Percentiles rank a stretch among this genome's conserved stretches.
These are phyloP conservation scores for Cromileptes altivelis DNA, from an alignment of 2,113 vertebrate genomes.

Conservation along the genomic window DNA sequence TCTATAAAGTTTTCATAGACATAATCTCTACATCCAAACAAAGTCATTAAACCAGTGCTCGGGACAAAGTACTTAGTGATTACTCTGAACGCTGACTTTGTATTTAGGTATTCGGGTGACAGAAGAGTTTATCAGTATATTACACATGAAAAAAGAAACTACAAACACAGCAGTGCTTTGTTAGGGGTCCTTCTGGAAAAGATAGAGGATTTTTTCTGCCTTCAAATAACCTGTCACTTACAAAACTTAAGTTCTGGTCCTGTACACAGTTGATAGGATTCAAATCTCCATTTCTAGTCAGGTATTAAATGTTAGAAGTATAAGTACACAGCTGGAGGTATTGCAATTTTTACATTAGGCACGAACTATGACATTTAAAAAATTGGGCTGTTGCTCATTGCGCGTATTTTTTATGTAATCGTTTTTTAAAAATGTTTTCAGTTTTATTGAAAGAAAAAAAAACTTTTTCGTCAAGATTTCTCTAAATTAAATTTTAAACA, in stretches of 20 bases:
- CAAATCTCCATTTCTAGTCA: not conserved
- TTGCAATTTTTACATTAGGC: no score
- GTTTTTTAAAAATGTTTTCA: not conserved
- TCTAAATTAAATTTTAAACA: not conserved
- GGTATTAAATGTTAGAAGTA: not conserved
- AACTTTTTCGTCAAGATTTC: not conserved
- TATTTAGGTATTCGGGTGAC: not conserved
- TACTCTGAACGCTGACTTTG: constrained; percentile 23
- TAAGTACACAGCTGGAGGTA: no score
- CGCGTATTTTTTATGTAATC: not conserved
- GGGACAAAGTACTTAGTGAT: constrained; percentile 30
- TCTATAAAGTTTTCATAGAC: constrained; percentile 56
- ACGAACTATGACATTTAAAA: no score
- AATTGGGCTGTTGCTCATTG: not conserved
- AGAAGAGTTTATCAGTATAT: not conserved
- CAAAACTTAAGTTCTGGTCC: not conserved
- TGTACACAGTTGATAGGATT: not conserved
- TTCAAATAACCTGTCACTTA: not conserved
- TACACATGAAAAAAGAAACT: not conserved
- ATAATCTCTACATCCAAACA: constrained; percentile 68
- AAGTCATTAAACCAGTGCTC: constrained; percentile 53
- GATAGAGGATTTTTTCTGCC: not conserved
- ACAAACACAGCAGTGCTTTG: not conserved
- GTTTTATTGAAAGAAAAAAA: not conserved
- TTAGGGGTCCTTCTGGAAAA: not conserved